A percentile compares a stretch with the other conserved stretches of the same genome.
phyloP scores from a whole-genome alignment of 1,140 invertebrate species.

The Heterodera schachtii region DNA sequence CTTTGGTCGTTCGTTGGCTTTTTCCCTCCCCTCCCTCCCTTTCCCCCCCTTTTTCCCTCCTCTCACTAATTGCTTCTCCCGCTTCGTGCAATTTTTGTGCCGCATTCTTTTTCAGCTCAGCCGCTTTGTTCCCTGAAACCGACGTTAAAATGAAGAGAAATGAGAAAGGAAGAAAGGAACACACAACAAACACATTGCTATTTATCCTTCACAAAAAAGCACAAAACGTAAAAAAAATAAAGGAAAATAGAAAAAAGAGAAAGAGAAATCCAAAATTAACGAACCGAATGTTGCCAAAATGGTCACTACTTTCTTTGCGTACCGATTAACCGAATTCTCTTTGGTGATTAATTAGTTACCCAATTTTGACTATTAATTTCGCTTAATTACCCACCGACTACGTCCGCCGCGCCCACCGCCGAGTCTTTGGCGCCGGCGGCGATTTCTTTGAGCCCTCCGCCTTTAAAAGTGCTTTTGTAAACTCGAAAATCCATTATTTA shows the following conservation, averaged over 20 bases:
- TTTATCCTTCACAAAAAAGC: neutral
- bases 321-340: neutral
- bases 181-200: neutral
- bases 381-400: neutral
- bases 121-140: conserved; percentile 25
- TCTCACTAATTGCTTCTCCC: conserved; percentile 25
- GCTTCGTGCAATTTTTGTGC: conserved; percentile 3
- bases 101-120: conserved; percentile 10
- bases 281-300: too few relatives aligned
- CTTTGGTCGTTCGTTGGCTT: too few relatives aligned
- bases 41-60: neutral
- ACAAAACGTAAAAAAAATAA: conserved; percentile 7
- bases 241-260: neutral
- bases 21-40: too few relatives aligned
- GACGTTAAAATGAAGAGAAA: neutral
- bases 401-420: conserved; percentile 9
- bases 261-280: neutral
- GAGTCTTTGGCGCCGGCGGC: conserved; percentile 20
- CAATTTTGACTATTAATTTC: too few relatives aligned
- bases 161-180: too few relatives aligned
- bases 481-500: neutral
- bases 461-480: neutral
- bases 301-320: neutral
- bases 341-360: neutral
- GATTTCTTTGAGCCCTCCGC: conserved; percentile 9